These are phyloP conservation scores for Cygnus buccinator DNA, from an alignment of 2,113 vertebrate genomes.

Conservation along the genomic window DNA sequence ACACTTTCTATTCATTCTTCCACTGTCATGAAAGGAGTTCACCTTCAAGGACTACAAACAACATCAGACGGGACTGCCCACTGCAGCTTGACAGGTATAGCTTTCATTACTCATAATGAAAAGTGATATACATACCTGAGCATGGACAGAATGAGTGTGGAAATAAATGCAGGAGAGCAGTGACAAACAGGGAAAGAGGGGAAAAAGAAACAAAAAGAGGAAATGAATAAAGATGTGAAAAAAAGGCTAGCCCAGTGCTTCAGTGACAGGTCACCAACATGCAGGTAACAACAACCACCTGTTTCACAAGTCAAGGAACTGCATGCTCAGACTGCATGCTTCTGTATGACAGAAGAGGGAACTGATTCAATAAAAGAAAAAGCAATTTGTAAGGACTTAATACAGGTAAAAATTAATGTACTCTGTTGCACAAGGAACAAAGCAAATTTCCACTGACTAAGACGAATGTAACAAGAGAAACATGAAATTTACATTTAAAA, in stretches of 20 bases:
- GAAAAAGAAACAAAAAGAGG: not conserved
- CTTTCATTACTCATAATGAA: not conserved
- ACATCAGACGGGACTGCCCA: not conserved
- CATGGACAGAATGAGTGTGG: accelerated
- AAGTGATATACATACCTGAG: not conserved
- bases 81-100: not conserved
- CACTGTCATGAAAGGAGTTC: not conserved
- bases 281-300: not conserved
- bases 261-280: not conserved
- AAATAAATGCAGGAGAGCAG: not conserved
- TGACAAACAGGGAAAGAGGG: not conserved
- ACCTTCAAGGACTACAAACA: not conserved
- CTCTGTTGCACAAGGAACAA: not conserved
- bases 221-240: not conserved
- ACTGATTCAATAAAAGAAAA: not conserved
- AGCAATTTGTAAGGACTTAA: not conserved
- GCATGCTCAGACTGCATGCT: not conserved
- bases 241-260: not conserved
- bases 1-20: not conserved
- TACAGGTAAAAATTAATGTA: not conserved
- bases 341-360: not conserved
- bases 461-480: not conserved
- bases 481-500: not conserved
- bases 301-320: not conserved
- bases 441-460: not conserved